These are phyloP conservation scores for Oriolus oriolus DNA, from an alignment of 2,113 vertebrate species.

Conservation along the genomic window DNA sequence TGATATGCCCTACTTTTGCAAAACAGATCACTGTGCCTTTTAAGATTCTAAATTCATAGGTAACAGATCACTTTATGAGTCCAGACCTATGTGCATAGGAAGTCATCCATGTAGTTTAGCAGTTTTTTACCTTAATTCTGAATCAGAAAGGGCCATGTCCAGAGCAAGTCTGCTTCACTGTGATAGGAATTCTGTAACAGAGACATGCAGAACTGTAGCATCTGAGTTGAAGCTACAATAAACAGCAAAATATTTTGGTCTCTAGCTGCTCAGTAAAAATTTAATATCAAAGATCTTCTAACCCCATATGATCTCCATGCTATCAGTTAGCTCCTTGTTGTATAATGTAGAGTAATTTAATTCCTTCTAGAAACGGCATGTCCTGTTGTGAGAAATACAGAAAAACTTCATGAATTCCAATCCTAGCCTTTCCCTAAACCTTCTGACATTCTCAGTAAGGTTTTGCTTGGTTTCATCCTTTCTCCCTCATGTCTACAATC, in stretches of 20 bases:
- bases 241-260: neutral
- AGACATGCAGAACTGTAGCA: neutral
- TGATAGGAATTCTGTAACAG: neutral
- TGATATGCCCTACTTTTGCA: neutral
- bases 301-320: neutral
- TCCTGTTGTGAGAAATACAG: neutral
- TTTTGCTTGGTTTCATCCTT: neutral
- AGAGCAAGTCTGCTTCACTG: neutral
- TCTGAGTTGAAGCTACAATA: neutral
- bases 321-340: neutral
- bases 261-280: neutral
- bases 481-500: neutral
- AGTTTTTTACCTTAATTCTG: neutral
- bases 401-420: neutral
- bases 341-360: neutral
- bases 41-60: neutral
- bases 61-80: neutral
- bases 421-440: neutral
- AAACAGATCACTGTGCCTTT: neutral
- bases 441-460: neutral
- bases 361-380: neutral
- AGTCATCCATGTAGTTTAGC: neutral
- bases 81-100: neutral
- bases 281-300: conserved; percentile 25
- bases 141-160: neutral